Evolutionary conservation across 2,888 invertebrate species (phyloP).

Genomic region (Tenthredo mesomela): DNA sequence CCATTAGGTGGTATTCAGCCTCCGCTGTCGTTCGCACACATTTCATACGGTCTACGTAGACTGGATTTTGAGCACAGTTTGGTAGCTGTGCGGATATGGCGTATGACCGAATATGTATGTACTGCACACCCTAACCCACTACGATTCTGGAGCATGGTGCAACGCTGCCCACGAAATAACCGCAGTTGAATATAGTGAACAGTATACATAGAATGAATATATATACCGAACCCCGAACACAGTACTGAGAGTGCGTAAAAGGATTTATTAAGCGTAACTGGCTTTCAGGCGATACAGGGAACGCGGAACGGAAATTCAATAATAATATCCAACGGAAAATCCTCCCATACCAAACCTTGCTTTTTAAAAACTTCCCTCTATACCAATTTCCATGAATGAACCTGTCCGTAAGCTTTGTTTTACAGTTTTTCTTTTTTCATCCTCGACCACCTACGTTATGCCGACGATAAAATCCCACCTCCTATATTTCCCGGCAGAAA

Average conservation of each 20-base stretch:
- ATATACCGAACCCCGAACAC: constrained; percentile 6
- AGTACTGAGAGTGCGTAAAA: constrained; percentile 46
- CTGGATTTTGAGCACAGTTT: constrained; percentile 13
- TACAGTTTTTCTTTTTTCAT: not conserved
- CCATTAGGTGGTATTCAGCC: constrained; percentile 14
- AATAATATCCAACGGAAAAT: constrained; percentile 38
- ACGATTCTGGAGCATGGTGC: constrained; percentile 18
- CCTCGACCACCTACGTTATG: not conserved
- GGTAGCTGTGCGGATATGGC: not conserved
- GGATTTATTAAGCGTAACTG: constrained; percentile 50
- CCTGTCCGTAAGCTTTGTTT: constrained; percentile 27
- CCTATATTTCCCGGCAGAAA: not conserved
- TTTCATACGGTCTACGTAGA: not conserved
- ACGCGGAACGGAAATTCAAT: constrained; percentile 11
- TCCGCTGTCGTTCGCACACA: not conserved
- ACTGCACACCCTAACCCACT: not conserved
- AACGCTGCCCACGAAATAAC: constrained; percentile 25
- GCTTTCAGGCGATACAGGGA: constrained; percentile 43
- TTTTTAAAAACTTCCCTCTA: constrained; percentile 38
- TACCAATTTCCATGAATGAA: constrained; percentile 13
- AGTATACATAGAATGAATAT: constrained; percentile 17
- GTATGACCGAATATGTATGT: not conserved
- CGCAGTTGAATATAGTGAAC: constrained; percentile 26
- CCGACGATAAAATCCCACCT: not conserved
- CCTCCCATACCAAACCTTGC: not conserved